Evolutionary conservation across 2,888 invertebrate genomes (phyloP).

Genomic region (Trichopria drosophilae): DNA sequence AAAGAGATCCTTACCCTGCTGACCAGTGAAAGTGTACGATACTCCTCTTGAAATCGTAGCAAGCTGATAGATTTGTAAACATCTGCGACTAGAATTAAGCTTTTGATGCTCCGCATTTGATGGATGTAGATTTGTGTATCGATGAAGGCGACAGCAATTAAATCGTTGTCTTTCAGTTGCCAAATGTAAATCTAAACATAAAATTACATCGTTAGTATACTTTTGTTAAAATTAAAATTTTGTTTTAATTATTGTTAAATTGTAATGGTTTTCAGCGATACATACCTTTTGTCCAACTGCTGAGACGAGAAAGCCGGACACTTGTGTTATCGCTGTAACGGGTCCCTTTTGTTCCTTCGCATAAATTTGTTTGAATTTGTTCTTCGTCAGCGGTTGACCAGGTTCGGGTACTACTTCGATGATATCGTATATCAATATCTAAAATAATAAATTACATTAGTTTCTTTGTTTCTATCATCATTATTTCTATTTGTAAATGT

Average conservation of each 20-base stretch:
- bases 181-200: constrained; percentile 88
- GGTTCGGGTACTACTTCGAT: constrained; percentile 99
- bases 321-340: constrained; percentile 93
- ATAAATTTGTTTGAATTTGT: constrained; percentile 94
- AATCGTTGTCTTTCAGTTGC: constrained; percentile 95
- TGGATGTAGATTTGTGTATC: constrained; percentile 99
- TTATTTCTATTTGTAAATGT: too few species aligned
- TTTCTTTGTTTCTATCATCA: too few species aligned
- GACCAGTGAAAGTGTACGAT: constrained; percentile 85
- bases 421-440: constrained; percentile 89
- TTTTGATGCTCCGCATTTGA: constrained; percentile 88
- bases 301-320: constrained; percentile 90
- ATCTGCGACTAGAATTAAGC: constrained; percentile 93
- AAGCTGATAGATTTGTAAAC: constrained; percentile 93
- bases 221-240: too few species aligned
- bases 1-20: constrained; percentile 74
- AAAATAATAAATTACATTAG: too few species aligned
- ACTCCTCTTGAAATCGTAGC: constrained; percentile 87
- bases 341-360: constrained; percentile 99
- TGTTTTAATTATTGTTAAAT: too few species aligned
- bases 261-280: too few species aligned
- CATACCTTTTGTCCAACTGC: constrained; percentile 99
- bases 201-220: constrained; percentile 7
- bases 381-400: constrained; percentile 95
- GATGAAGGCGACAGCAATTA: constrained; percentile 97